Percentiles rank a stretch among this genome's conserved stretches.
phyloP scores from a whole-genome alignment of 92 coral and sea anemone species.

The Porites lobata region DNA sequence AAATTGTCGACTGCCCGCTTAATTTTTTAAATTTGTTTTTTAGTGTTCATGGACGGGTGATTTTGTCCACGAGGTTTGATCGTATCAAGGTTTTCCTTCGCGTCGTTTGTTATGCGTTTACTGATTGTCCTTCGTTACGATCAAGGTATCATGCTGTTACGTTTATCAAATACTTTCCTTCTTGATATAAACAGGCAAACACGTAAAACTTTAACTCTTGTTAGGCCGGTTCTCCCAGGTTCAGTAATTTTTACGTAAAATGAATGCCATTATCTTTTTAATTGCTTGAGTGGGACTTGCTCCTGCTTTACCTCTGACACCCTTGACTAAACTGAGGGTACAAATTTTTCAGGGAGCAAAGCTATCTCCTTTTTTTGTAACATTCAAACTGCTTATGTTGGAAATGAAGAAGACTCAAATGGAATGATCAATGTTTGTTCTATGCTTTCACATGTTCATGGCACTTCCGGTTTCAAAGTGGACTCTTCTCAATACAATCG shows the following conservation, averaged over 20 bases:
- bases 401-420: neutral
- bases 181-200: slow-evolving; percentile 3
- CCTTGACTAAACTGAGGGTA: neutral
- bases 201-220: slow-evolving; percentile 3
- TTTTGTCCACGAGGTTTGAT: neutral
- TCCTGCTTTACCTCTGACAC: neutral
- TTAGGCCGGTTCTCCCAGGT: neutral
- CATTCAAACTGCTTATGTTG: neutral
- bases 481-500: slow-evolving; percentile 25
- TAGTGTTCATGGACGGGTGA: neutral
- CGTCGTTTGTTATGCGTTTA: too few relatives aligned
- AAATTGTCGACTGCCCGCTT: slow-evolving; percentile 16
- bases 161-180: slow-evolving; percentile 8
- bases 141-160: neutral
- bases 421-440: neutral
- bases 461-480: slow-evolving; percentile 51
- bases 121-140: neutral
- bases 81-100: neutral
- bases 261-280: slow-evolving; percentile 19
- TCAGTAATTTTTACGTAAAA: neutral
- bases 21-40: neutral
- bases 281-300: neutral
- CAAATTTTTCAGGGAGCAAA: neutral
- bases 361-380: neutral
- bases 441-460: slow-evolving; percentile 19